Percentiles rank a stretch among this genome's conserved stretches.
These are phyloP conservation scores for Tetramorium parvispinum DNA, from an alignment of 1,140 invertebrate species.

Conservation along the genomic window DNA sequence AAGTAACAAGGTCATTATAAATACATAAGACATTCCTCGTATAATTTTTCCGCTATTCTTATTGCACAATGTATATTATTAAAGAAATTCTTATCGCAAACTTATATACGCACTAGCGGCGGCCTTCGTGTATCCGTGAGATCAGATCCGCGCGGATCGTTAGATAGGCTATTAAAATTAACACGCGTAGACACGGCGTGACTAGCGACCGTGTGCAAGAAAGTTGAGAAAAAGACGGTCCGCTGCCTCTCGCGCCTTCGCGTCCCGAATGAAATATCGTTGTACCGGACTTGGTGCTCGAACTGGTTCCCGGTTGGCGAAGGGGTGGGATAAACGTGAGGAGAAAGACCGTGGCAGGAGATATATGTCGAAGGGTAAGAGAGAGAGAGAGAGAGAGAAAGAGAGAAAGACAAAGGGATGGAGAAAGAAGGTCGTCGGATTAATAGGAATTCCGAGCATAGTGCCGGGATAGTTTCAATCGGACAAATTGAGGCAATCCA, in stretches of 20 bases:
- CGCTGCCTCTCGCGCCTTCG: constrained; percentile 28
- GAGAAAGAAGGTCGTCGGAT: constrained; percentile 61
- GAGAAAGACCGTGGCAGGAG: constrained; percentile 12
- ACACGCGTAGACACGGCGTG: constrained; percentile 55
- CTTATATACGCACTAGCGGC: neutral
- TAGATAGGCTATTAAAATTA: constrained; percentile 56
- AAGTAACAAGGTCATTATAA: neutral
- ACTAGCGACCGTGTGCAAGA: constrained; percentile 41
- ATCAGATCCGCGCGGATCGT: constrained; percentile 39
- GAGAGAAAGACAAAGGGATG: constrained; percentile 38
- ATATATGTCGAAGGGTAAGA: constrained; percentile 6
- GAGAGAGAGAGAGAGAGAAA: constrained; percentile 1
- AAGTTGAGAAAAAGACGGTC: constrained; percentile 34
- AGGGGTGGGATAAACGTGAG: constrained; percentile 43
- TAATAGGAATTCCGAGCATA: constrained; percentile 82
- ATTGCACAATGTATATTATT: neutral
- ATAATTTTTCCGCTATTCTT: neutral
- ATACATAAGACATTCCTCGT: neutral
- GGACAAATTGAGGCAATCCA: constrained; percentile 82
- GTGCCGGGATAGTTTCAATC: constrained; percentile 81
- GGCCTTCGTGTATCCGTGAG: constrained; percentile 39
- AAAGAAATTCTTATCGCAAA: neutral
- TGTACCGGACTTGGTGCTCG: constrained; percentile 57
- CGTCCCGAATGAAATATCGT: constrained; percentile 77
- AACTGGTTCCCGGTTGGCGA: constrained; percentile 68